Percentiles rank a stretch among this genome's conserved stretches.
Conservation (phyloP, 2,797 vertebrate genomes). For the Brachymystax lenok region DNA sequence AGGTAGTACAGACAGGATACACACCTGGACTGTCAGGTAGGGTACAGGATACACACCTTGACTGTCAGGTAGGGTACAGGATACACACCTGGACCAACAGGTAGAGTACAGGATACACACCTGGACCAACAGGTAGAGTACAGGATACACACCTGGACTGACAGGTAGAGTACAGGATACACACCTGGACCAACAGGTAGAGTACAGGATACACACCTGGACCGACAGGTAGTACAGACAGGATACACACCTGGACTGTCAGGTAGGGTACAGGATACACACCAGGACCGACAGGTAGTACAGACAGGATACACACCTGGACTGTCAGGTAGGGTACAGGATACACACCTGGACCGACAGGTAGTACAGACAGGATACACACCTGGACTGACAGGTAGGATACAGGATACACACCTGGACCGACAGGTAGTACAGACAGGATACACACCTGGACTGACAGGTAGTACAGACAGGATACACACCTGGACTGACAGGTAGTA, state of each 20-base stretch:
- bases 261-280: slow-evolving; percentile 52
- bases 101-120: neutral
- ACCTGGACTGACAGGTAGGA: slow-evolving; percentile 80
- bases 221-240: slow-evolving; percentile 75
- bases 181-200: slow-evolving; percentile 81
- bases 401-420: slow-evolving; percentile 76
- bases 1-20: too few species aligned
- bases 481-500: slow-evolving; percentile 79
- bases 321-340: slow-evolving; percentile 80
- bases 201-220: slow-evolving; percentile 88
- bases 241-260: slow-evolving; percentile 89
- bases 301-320: slow-evolving; percentile 88
- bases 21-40: too few species aligned
- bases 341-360: slow-evolving; percentile 86
- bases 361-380: slow-evolving; percentile 81
- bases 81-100: too few species aligned
- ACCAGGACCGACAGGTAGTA: slow-evolving; percentile 79
- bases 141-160: slow-evolving; percentile 92
- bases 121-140: slow-evolving; percentile 16
- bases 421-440: slow-evolving; percentile 77
- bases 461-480: slow-evolving; percentile 81
- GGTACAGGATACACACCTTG: too few species aligned
- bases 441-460: slow-evolving; percentile 86
- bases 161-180: slow-evolving; percentile 80
- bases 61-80: too few species aligned